phyloP scores from a whole-genome alignment of 1,140 invertebrate genomes.

The Bradynema listronoti region DNA sequence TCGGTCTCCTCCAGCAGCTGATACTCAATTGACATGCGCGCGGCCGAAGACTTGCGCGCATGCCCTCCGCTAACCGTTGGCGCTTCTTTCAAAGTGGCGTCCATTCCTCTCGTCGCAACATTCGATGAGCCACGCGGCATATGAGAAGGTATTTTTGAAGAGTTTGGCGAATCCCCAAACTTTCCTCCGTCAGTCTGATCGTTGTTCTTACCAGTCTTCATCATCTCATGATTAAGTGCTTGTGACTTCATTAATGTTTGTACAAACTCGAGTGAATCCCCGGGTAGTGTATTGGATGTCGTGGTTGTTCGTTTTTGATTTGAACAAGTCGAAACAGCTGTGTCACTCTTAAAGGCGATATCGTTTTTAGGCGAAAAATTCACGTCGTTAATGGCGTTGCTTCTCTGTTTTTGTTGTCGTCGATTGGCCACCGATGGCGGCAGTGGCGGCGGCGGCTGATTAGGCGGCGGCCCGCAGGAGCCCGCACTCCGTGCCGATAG shows the following conservation, averaged over 20 bases:
- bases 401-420: not conserved
- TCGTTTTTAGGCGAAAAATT: too few relatives aligned
- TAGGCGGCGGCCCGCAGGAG: slow-evolving; percentile 22
- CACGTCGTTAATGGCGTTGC: not conserved
- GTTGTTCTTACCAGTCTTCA: too few relatives aligned
- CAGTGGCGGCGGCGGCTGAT: slow-evolving; percentile 34
- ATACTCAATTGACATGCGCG: slow-evolving; percentile 36
- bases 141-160: not conserved
- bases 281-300: too few relatives aligned
- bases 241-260: too few relatives aligned
- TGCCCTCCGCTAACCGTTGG: not conserved
- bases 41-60: slow-evolving; percentile 9
- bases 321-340: too few relatives aligned
- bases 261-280: too few relatives aligned
- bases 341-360: too few relatives aligned
- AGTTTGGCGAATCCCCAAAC: not conserved
- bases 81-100: too few relatives aligned
- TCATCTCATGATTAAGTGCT: too few relatives aligned
- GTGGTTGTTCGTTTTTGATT: too few relatives aligned
- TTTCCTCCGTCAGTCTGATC: not conserved
- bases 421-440: slow-evolving; percentile 14
- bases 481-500: not conserved
- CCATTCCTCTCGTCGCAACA: too few relatives aligned
- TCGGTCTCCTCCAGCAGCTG: slow-evolving; percentile 45
- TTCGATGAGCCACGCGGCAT: too few relatives aligned